Evolutionary conservation across 2,113 vertebrate genomes (phyloP), one percentile per base, ranked within the genome.

Genomic region (Chelonoidis abingdonii): DNA sequence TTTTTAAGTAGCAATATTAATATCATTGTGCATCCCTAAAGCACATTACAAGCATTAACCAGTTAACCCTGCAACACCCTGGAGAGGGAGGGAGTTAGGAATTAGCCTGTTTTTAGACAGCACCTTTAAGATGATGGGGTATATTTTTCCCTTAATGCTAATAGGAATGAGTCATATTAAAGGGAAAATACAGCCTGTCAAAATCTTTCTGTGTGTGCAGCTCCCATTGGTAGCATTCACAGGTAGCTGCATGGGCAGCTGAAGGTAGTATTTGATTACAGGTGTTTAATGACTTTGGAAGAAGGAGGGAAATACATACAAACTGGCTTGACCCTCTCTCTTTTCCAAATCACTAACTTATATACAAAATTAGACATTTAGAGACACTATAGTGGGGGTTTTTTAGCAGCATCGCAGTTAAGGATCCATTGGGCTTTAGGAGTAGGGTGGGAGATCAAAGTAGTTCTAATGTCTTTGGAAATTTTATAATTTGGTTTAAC

Each of bases 351-450:
- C 65, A 62, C 75, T 75, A 75, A 47, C 12, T 27, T 78, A 27
- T 47, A 47, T 47, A 47, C 47, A 84, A 50, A 72, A 38, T 72
- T n/a, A 56, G 82, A 57, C n/a, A 69, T 24, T 21, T 29, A 78
- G 41, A 47, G 75, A 47, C 25, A 25, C 12, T 16, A 49, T 53
- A 0, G 0, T 5, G 2, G 62, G 27, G 6, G 44, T 38, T 10
- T 88, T 22, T 88, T 1, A n/a, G 0, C 52, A 19, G n/a, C 91
- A 17, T 12, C 41, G 10, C 84, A 50, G 44, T 49, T 80, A 86
- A 84, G 41, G 56, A 88, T 75, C 78, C 49, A 44, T 2, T 78
- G 89, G 27, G 86, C 3, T 1, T 86, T 69, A 92, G 86, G 52
- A 86, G 44, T 21, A 86, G 10, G 19, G 5, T 69, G 56, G 86